Base-by-base conservation (phyloP, 2,797 vertebrate genomes). In the Sardinella longiceps region DNA sequence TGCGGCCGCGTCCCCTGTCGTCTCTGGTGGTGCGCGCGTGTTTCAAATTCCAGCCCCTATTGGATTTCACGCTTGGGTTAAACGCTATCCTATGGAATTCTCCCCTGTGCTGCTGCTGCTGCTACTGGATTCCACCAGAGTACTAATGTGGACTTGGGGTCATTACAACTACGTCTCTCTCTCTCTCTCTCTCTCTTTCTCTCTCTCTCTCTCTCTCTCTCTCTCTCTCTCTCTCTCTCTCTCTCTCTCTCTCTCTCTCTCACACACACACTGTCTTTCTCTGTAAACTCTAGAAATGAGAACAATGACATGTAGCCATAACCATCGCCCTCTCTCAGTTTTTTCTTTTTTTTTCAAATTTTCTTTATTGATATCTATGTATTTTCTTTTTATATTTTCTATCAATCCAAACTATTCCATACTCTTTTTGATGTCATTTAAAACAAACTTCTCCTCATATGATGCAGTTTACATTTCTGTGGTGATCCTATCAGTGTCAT, bases 11-110 rank as follows among this genome's bases (percentile, higher is more conserved):
- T 70, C 28, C 63, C 28, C 63, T 33, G 28, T 37, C 14, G 28
- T 70, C 63, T 70, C 28, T 70, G 63, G 63, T 70, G 25, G 30
- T 70, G 63, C 43, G 70, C 60, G 60, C 58, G 74, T 80, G 85
- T 88, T 87, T 85, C 66, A 86, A 87, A 89, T 87, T 85, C 88
- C 53, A 60, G 53, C 66, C 81, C 82, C 83, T 86, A 86, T 89
- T 86, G 83, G 84, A 89, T 89, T 89, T 88, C 87, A 86, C 18
- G 80, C 83, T 84, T 82, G 81, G 60, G 80, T 83, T 87, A 48
- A 83, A 12, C 23, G 50, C 82, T 86, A 81, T 83, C 80, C 80
- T 56, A 28, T 66, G 81, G 84, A 88, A 87, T 87, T 87, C 80
- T 51, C 14, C 46, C 58, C 20, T 1, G 30, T 66, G 43, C 80